A percentile compares a stretch with the other conserved stretches of the same genome.
These are phyloP conservation scores for Vandiemenella viatica DNA, from an alignment of 2,888 invertebrate species.

Conservation along the genomic window DNA sequence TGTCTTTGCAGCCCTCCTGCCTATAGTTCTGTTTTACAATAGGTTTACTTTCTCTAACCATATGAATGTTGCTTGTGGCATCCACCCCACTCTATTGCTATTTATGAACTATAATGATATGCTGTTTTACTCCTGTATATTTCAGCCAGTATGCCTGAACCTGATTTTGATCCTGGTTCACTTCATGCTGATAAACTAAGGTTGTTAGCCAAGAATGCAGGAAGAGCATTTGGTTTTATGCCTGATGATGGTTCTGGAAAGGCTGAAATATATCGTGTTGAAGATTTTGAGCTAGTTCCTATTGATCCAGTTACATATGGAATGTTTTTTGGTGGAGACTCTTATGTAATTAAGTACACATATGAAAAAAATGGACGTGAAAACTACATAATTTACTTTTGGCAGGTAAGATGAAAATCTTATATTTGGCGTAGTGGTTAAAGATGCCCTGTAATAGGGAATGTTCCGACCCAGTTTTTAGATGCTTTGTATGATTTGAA, in stretches of 20 bases:
- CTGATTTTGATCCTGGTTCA: conserved; percentile 24
- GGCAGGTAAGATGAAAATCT: conserved; percentile 41
- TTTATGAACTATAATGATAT: too few species aligned
- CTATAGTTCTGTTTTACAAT: too few species aligned
- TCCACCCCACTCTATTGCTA: too few species aligned
- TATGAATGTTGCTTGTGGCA: too few species aligned
- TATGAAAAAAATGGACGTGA: conserved; percentile 36
- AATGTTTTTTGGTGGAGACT: conserved; percentile 45
- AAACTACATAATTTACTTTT: conserved; percentile 45
- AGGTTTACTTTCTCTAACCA: too few species aligned
- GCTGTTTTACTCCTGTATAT: conserved; percentile 2
- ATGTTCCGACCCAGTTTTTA: not conserved
- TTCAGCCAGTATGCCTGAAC: conserved; percentile 13
- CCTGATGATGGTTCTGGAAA: conserved; percentile 55
- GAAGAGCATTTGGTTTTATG: conserved; percentile 51
- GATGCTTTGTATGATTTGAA: not conserved
- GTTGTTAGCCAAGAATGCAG: conserved; percentile 35
- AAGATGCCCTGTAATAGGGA: not conserved
- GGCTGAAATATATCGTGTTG: conserved; percentile 36
- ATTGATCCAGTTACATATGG: conserved; percentile 32
- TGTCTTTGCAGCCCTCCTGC: too few species aligned
- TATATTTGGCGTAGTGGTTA: not conserved
- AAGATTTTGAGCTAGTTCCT: conserved; percentile 34
- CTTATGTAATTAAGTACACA: conserved; percentile 50
- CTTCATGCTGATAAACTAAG: conserved; percentile 23